A percentile compares a stretch with the other conserved stretches of the same genome.
Conservation (phyloP, 2,797 vertebrate species). For the Heliangelus exortis region DNA sequence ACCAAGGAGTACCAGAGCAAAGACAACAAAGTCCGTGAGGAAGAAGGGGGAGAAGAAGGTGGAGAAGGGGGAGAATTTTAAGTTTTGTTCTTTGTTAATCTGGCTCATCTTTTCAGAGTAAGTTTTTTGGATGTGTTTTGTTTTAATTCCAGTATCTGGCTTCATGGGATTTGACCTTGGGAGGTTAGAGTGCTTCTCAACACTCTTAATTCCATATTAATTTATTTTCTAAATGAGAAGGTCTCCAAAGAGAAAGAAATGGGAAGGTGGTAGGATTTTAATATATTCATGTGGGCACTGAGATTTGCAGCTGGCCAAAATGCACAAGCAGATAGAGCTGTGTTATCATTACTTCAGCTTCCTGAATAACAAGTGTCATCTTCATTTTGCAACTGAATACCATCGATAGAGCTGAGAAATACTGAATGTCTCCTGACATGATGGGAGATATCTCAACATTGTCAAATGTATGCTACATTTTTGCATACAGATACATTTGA, state of each 20-base stretch:
- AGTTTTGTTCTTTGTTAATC: background rate
- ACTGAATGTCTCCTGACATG: background rate
- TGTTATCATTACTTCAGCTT: background rate
- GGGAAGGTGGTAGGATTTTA: background rate
- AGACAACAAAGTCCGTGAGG: too few relatives aligned
- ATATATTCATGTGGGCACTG: background rate
- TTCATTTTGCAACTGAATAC: background rate
- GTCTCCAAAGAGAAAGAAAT: background rate
- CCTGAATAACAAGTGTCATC: background rate
- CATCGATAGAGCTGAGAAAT: background rate
- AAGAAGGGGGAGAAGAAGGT: too few relatives aligned
- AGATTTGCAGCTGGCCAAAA: background rate
- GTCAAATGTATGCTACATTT: background rate
- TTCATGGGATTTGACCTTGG: fast-evolving
- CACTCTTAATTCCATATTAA: background rate
- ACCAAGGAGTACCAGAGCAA: too few relatives aligned
- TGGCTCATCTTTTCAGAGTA: background rate
- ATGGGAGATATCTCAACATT: background rate
- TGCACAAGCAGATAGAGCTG: background rate
- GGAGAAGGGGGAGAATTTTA: too few relatives aligned
- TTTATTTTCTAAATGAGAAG: background rate
- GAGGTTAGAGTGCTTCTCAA: background rate
- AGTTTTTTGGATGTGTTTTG: background rate
- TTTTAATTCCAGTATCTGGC: background rate
- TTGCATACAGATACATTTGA: background rate